A percentile compares a stretch with the other conserved stretches of the same genome.
Conservation (phyloP, 2,797 vertebrate genomes). For the Sebastes baramenuke region DNA sequence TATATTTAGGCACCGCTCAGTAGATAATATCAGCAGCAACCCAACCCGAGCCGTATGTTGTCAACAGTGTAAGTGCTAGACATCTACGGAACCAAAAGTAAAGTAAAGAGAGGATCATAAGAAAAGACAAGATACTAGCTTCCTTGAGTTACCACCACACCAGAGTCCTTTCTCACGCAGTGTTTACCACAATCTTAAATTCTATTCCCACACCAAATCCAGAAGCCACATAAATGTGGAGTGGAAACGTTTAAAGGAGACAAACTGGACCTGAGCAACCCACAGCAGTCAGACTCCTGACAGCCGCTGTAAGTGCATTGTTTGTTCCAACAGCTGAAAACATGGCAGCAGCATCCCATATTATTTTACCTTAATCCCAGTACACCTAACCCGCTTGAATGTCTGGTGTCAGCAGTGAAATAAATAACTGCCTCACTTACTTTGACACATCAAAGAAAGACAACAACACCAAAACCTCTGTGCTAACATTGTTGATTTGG, state of each 20-base stretch:
- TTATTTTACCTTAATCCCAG: not conserved
- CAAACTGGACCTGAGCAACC: not conserved
- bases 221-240: not conserved
- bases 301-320: not conserved
- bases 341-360: not conserved
- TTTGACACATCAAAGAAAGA: not conserved
- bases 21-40: not conserved
- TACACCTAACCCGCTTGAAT: not conserved
- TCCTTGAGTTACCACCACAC: not conserved
- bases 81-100: not conserved
- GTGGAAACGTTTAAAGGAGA: not conserved
- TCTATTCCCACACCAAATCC: not conserved
- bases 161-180: not conserved
- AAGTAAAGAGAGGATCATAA: not conserved
- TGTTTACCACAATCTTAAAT: not conserved
- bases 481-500: not conserved
- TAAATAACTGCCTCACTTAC: not conserved
- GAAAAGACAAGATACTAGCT: not conserved
- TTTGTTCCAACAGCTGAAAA: constrained; percentile 12
- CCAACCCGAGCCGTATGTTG: not conserved
- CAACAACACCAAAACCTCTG: not conserved
- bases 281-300: not conserved
- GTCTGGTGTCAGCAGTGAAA: not conserved
- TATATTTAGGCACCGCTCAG: not conserved
- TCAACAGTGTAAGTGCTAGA: not conserved